Evolutionary conservation across 2,113 vertebrate species (phyloP), one percentile per base, ranked within the genome.

Genomic region (Polypterus bichir): DNA sequence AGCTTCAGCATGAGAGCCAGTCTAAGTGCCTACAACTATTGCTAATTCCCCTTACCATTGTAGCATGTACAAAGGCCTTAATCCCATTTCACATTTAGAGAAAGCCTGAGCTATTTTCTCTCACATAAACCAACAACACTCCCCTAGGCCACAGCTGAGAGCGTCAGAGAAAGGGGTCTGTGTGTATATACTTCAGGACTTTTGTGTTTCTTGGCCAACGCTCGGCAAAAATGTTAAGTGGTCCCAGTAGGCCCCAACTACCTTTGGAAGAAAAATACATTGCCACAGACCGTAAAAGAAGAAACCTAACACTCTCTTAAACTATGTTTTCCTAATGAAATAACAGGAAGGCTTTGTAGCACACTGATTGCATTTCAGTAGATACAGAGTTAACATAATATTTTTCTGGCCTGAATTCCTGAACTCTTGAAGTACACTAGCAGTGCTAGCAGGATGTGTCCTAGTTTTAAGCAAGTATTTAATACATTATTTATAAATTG

Each of bases 1-100:
- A 98, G 93, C 93, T 96, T 92, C 87, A 84, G 90, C 89, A 85
- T 92, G 92, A 97, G 96, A 96, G 93, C 90, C 89, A 88, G 89
- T 96, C 94, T 97, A 97, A 98, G 96, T 97, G 92, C 86, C 93
- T 97, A 97, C 93, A 97, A 97, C 93, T 93, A 93, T 93, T 91
- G 91, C 91, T 97, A 97, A 97, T 97, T 97, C 94, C 92, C 87
- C 89, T 97, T 86, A 88, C 88, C 87, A 96, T 96, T 98, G 92
- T 97, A 84, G 74, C 76, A 58, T 7, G 77, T 86, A 98, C 94
- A 98, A 98, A 94, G 83, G 93, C 88, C 88, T 89, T 97, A 98
- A 98, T 97, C 96, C 93, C 91, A 93, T 93, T 92, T 94, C 91
- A 90, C 92, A 92, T 91, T 89, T 89, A 81, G 84, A 86, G 89